Percentiles rank a stretch among this genome's conserved stretches.
Conservation (phyloP, 1,140 invertebrate species). For the Bombus affinis region DNA sequence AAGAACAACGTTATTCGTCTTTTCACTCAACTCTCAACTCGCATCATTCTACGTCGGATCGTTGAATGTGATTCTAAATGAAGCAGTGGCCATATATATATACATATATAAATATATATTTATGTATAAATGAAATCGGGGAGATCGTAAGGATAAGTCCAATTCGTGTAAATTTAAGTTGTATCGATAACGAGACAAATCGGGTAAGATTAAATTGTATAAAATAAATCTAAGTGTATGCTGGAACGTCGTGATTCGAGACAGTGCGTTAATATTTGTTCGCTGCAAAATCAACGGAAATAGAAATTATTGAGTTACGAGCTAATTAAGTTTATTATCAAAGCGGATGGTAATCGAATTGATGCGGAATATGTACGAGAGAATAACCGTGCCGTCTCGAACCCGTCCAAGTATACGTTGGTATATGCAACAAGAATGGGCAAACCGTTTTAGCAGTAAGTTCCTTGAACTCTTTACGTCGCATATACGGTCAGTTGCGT, state of each 20-base stretch:
- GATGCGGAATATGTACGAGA: neutral
- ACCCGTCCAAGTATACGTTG: constrained; percentile 41
- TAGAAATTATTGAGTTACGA: neutral
- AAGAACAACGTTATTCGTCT: neutral
- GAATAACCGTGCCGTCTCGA: constrained; percentile 43
- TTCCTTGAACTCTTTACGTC: neutral
- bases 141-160: constrained; percentile 38
- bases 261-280: constrained; percentile 29
- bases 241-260: constrained; percentile 49
- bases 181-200: constrained; percentile 38
- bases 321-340: neutral
- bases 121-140: constrained; percentile 60
- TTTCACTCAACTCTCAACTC: constrained; percentile 11
- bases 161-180: constrained; percentile 57
- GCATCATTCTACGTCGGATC: constrained; percentile 26
- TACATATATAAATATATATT: constrained; percentile 60
- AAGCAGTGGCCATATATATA: constrained; percentile 68
- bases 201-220: constrained; percentile 49
- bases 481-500: neutral
- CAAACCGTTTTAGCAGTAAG: neutral
- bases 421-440: constrained; percentile 37
- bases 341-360: neutral
- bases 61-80: constrained; percentile 54
- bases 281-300: neutral
- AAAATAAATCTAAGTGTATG: constrained; percentile 55